Percentiles rank a stretch among this genome's conserved stretches.
These are phyloP conservation scores for Brachionus rubens DNA, from an alignment of 1,140 invertebrate species.

Conservation along the genomic window DNA sequence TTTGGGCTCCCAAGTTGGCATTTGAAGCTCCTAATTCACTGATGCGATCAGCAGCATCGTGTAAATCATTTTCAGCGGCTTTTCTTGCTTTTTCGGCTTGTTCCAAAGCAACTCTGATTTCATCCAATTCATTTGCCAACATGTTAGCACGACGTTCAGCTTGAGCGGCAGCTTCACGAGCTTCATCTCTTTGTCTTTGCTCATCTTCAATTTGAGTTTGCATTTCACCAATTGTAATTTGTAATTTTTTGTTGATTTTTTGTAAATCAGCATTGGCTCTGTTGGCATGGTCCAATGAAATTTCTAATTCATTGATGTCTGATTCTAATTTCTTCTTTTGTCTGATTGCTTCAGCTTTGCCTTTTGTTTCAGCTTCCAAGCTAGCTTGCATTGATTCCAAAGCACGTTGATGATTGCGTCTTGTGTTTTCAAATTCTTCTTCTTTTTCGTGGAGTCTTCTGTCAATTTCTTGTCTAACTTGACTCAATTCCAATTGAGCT, in stretches of 20 bases:
- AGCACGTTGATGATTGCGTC: conserved; percentile 92
- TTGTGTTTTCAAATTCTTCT: conserved; percentile 98
- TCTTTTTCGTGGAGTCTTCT: conserved; percentile 93
- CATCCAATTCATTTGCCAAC: conserved; percentile 90
- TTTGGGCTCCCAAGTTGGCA: conserved; percentile 83
- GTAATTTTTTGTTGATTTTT: conserved; percentile 96
- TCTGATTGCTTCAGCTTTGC: conserved; percentile 95
- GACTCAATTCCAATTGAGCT: conserved; percentile 90
- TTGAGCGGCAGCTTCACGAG: conserved; percentile 89
- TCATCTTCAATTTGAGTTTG: conserved; percentile 88
- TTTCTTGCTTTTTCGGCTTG: conserved; percentile 87
- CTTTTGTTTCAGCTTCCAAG: conserved; percentile 96
- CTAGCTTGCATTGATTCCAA: conserved; percentile 99
- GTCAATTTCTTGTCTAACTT: conserved; percentile 96
- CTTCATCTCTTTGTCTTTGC: conserved; percentile 90
- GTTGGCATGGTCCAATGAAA: conserved; percentile 77
- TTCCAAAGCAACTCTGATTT: conserved; percentile 88
- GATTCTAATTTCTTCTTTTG: conserved; percentile 97
- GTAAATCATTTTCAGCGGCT: conserved; percentile 89
- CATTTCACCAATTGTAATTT: conserved; percentile 69
- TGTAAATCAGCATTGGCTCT: conserved; percentile 90
- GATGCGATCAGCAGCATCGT: conserved; percentile 92
- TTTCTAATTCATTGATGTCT: conserved; percentile 98
- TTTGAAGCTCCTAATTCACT: conserved; percentile 90
- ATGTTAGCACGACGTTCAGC: conserved; percentile 91